Conservation (phyloP, 2,797 vertebrate species). For the Diplodus puntazzo region DNA sequence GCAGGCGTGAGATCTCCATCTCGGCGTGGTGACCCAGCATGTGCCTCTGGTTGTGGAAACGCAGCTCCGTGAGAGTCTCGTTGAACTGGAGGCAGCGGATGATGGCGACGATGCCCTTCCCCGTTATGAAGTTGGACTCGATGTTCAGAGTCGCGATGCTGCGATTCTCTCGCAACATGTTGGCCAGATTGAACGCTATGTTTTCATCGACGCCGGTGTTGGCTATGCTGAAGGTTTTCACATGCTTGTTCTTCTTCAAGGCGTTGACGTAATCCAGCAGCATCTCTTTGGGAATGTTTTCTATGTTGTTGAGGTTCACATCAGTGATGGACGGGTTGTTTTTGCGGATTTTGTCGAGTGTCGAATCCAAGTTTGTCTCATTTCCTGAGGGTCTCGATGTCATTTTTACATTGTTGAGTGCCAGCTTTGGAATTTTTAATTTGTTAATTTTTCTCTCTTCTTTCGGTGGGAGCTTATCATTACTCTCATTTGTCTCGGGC, state of each 20-base stretch:
- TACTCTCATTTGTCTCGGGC: slow-evolving; percentile 61
- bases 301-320: slow-evolving; percentile 98
- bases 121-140: slow-evolving; percentile 95
- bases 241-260: slow-evolving; percentile 93
- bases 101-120: slow-evolving; percentile 95
- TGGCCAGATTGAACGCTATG: slow-evolving; percentile 91
- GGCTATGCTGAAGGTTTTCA: slow-evolving; percentile 94
- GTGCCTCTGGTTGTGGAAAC: slow-evolving; percentile 98
- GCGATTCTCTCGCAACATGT: slow-evolving; percentile 97
- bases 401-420: slow-evolving; percentile 91
- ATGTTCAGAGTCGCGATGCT: slow-evolving; percentile 94
- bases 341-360: slow-evolving; percentile 90
- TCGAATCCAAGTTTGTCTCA: slow-evolving; percentile 95
- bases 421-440: slow-evolving; percentile 91
- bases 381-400: slow-evolving; percentile 98
- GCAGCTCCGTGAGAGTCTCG: slow-evolving; percentile 93
- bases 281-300: slow-evolving; percentile 98
- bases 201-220: slow-evolving; percentile 96
- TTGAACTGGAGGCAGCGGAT: slow-evolving; percentile 98
- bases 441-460: slow-evolving; percentile 91
- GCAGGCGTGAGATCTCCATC: slow-evolving; percentile 95
- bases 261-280: slow-evolving; percentile 93
- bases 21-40: slow-evolving; percentile 98
- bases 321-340: slow-evolving; percentile 92
- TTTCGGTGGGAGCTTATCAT: slow-evolving; percentile 76